Evolutionary conservation across 2,797 vertebrate genomes (phyloP), one percentile per base, ranked within the genome.

Genomic region (Myripristis jacobus): DNA sequence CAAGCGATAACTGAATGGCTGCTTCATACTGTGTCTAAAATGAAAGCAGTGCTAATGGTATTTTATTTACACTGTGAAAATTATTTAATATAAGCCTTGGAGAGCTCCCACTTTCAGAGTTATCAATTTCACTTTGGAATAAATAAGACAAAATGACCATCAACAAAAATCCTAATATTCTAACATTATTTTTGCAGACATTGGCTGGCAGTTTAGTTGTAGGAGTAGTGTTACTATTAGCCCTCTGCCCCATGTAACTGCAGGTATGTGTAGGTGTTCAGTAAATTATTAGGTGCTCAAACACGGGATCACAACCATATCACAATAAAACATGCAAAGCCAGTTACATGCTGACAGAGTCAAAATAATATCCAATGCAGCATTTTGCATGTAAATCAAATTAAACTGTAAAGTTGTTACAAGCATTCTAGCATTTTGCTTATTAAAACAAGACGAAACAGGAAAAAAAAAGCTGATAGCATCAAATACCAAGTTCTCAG

Each of bases 341-440:
- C 41, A 54, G 29, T 15, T 18, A 24, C 2, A 16, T 46, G 55
- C 53, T 58, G 60, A 41, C 29, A 60, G 48, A 46, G 24, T 22
- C 19, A 48, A 29, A 63, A 34, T 3, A 63, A 34, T 3, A 44
- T 7, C 31, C 25, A 18, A 41, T 71, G 58, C 70, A 66, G 54
- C 8, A 47, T 4, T 38, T 10, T 56, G 47, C 18, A 19, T 31
- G 50, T 19, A 50, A n/a, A 6, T 15, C 19, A 46, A 1, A 55
- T 31, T 12, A 55, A 53, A 27, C 38, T 15, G 41, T 56, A 50
- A 2, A 58, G 25, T 24, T 41, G 15, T 19, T 24, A 27, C 24
- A 15, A 1, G 6, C 48, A 24, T 25, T 51, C 13, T 8, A 16
- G 18, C 3, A 29, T 31, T 54, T 31, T 18, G 25, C 52, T 9